Evolutionary conservation across 2,113 vertebrate species (phyloP).

Genomic region (Manacus vitellinus): DNA sequence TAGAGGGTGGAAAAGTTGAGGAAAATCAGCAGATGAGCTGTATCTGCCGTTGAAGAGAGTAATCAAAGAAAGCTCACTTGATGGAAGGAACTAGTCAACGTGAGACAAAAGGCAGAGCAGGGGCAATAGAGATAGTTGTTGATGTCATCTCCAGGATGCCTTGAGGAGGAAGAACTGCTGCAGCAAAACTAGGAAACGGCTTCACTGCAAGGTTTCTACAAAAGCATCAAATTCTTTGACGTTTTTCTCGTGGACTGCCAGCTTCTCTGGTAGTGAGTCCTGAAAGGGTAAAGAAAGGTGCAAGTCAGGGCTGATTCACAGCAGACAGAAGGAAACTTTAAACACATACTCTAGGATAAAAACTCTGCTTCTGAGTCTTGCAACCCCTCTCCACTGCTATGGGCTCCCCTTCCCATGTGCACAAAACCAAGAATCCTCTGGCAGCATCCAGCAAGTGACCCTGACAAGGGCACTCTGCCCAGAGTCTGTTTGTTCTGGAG

Average conservation of each 20-base stretch:
- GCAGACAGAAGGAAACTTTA: background rate
- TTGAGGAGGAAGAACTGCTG: constrained; percentile 26
- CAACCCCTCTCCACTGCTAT: background rate
- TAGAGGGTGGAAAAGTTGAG: background rate
- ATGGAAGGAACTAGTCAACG: background rate
- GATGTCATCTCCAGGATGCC: constrained; percentile 27
- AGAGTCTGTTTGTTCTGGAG: background rate
- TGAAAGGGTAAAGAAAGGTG: constrained; percentile 54
- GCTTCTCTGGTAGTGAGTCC: constrained; percentile 96
- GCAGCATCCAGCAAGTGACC: background rate
- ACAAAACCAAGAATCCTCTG: background rate
- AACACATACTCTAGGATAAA: background rate
- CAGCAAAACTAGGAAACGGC: background rate
- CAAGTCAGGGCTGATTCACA: background rate
- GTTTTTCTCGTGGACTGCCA: constrained; percentile 95
- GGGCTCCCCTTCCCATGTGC: background rate
- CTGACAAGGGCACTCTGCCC: background rate
- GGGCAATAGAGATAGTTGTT: background rate
- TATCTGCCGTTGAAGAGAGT: constrained; percentile 9
- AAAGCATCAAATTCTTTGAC: constrained; percentile 99
- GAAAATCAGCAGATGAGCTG: background rate
- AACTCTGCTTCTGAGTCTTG: background rate
- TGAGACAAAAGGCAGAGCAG: constrained; percentile 5
- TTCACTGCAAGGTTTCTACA: constrained; percentile 95
- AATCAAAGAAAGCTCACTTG: background rate